Conservation (phyloP, 2,797 vertebrate species). For the Hipposideros larvatus region DNA sequence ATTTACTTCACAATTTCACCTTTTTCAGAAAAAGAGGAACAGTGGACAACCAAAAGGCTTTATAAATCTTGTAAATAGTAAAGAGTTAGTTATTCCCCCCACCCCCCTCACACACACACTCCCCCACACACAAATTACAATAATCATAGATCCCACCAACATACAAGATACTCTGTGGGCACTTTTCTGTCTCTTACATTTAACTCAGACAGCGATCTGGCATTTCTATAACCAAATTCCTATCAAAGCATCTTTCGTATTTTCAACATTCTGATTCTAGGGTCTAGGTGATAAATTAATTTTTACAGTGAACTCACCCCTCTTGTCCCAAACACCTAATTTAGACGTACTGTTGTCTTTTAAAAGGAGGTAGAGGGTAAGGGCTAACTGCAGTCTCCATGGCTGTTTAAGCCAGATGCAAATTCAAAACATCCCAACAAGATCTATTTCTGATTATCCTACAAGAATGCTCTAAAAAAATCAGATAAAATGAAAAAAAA, state of each 20-base stretch:
- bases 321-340: background rate
- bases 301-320: background rate
- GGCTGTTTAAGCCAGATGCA: background rate
- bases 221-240: constrained; percentile 19
- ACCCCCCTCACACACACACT: too few relatives aligned
- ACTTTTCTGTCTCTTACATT: background rate
- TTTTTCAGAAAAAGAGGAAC: constrained; percentile 6
- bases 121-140: background rate
- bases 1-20: background rate
- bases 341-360: background rate
- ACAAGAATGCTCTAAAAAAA: constrained; percentile 13
- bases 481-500: constrained; percentile 41
- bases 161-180: background rate
- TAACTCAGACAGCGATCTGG: background rate
- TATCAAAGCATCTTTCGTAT: constrained; percentile 7
- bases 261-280: constrained; percentile 17
- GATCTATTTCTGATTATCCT: constrained; percentile 5
- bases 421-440: background rate
- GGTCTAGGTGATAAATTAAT: background rate
- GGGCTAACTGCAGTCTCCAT: background rate
- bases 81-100: background rate
- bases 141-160: background rate
- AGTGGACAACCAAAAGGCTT: background rate
- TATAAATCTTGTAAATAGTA: constrained; percentile 6
- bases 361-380: background rate